These are phyloP conservation scores for Tetrax tetrax DNA, from an alignment of 2,113 vertebrate species.

Conservation along the genomic window DNA sequence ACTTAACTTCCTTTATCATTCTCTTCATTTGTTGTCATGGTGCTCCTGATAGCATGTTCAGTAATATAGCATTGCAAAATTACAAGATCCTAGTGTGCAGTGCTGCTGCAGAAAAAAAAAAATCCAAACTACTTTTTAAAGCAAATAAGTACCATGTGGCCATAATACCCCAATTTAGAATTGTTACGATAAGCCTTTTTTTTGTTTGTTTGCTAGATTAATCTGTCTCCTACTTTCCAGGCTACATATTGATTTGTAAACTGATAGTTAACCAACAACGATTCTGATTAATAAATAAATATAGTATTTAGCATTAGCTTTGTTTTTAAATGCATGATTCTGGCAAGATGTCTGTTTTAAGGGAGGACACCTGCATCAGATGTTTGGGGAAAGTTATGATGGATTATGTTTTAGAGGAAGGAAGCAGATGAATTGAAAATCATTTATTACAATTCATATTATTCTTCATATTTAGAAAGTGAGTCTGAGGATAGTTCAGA, in stretches of 20 bases:
- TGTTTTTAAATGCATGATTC: background rate
- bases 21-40: background rate
- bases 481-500: slow-evolving; percentile 90
- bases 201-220: background rate
- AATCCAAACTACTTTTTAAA: background rate
- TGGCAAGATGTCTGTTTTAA: background rate
- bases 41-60: background rate
- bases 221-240: background rate
- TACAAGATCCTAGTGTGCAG: accelerated
- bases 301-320: background rate
- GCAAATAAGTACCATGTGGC: background rate
- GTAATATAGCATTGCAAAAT: background rate
- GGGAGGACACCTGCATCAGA: background rate
- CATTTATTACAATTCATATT: background rate
- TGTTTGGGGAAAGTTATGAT: background rate
- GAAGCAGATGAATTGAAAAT: background rate
- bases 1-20: background rate
- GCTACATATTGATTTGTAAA: background rate
- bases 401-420: background rate
- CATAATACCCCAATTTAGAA: background rate
- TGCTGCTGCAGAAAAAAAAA: accelerated
- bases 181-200: background rate
- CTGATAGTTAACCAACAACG: background rate
- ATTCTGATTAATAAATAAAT: background rate
- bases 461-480: slow-evolving; percentile 73